Evolutionary conservation across 2,113 vertebrate genomes (phyloP), one percentile per base, ranked within the genome.

Genomic region (Morone chrysops): DNA sequence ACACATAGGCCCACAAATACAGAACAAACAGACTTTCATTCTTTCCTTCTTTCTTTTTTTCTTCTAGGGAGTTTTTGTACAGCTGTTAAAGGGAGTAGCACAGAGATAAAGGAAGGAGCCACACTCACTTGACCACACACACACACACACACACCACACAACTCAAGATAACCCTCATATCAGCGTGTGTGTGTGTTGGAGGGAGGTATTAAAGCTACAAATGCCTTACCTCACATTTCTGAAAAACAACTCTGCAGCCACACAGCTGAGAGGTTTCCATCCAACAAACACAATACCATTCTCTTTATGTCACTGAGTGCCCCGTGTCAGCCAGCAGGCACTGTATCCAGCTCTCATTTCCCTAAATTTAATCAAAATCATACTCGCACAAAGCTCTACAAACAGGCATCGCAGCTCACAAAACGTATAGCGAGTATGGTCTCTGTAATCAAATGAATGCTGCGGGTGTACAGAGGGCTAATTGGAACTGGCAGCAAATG

Each of bases 231-330:
- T 48, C 36, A 18, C 36, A 16, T 61, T 54, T 65, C 68, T 41
- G 47, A 47, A 50, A 36, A 70, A 65, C 53, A 71, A 38, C 43
- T 78, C 22, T 4, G 6, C 20, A 3, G 45, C 12, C 54, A 18
- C 41, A 3, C 25, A 14, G 48, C 31, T 22, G 6, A 14, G 31
- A 73, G 62, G 81, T 77, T 84, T 77, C 51, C 60, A n/a, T 72
- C 78, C 85, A 87, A 80, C 75, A 70, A 74, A 85, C 74, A 85
- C 73, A 79, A 87, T 89, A 79, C 80, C 5, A 38, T 83, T 83
- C 74, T 51, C 77, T 68, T 48, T 75, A 82, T 84, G 82, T 89
- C 83, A 84, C 50, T 1, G 14, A n/a, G 36, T 40, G 6, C 57
- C 56, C 57, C 10, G 36, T n/a, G 48, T 60, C 53, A 75, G 53